phyloP scores from a whole-genome alignment of 2,113 vertebrate species.

The Psilopsiagon aymara region DNA sequence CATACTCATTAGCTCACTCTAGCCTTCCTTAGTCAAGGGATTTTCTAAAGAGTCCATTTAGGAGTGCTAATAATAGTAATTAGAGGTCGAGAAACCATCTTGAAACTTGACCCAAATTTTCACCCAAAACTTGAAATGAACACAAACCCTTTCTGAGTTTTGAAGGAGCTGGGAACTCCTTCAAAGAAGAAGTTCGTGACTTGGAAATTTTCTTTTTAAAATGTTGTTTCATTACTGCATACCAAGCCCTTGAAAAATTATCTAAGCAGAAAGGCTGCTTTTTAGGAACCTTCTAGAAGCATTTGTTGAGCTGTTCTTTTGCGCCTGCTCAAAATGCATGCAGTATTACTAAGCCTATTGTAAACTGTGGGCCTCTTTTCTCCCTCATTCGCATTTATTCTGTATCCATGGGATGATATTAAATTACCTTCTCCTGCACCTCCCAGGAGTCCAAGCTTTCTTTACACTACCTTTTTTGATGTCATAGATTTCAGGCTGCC shows the following conservation, averaged over 20 bases:
- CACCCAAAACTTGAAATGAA: constrained; percentile 70
- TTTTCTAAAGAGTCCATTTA: constrained; percentile 73
- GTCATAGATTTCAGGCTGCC: background rate
- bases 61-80: constrained; percentile 73
- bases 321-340: constrained; percentile 6
- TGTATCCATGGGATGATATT: constrained; percentile 6
- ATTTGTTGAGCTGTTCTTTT: constrained; percentile 30
- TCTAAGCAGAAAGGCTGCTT: constrained; percentile 47
- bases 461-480: background rate
- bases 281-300: constrained; percentile 44
- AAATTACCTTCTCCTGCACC: constrained; percentile 28
- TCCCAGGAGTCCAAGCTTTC: constrained; percentile 1
- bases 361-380: background rate
- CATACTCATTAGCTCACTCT: constrained; percentile 71
- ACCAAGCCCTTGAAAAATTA: constrained; percentile 36
- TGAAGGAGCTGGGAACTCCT: constrained; percentile 43
- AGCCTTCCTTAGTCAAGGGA: constrained; percentile 53
- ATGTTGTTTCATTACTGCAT: constrained; percentile 36
- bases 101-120: constrained; percentile 75
- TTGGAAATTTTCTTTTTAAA: constrained; percentile 58
- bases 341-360: constrained; percentile 11
- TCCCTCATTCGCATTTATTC: background rate
- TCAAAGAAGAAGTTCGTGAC: constrained; percentile 53
- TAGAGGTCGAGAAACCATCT: constrained; percentile 74
- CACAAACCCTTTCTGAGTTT: constrained; percentile 33